Percentiles rank a stretch among this genome's conserved stretches.
Evolutionary conservation across 2,888 invertebrate species (phyloP).

Genomic region (Galerucella nymphaeae): DNA sequence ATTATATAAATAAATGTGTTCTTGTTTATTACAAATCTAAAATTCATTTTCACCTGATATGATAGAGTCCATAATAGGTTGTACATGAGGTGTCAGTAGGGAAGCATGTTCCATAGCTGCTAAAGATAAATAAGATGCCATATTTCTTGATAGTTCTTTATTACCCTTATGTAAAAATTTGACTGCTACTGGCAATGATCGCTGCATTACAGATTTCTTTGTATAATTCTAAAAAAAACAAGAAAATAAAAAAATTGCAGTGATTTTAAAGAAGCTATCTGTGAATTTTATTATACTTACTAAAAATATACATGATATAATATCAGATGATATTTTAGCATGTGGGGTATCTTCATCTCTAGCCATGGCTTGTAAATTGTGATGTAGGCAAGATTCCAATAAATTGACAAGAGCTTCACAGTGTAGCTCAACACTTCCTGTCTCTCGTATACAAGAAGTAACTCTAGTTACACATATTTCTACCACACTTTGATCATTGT

Average conservation of each 20-base stretch:
- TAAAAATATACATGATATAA: conserved; percentile 93
- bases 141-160: conserved; percentile 87
- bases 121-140: conserved; percentile 91
- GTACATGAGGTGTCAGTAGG: conserved; percentile 86
- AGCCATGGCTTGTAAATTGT: conserved; percentile 83
- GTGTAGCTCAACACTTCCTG: conserved; percentile 86
- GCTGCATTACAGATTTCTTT: conserved; percentile 80
- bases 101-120: conserved; percentile 93
- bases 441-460: conserved; percentile 91
- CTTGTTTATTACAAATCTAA: too few species aligned
- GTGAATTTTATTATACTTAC: conserved; percentile 66
- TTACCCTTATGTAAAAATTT: conserved; percentile 92
- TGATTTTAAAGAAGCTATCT: not conserved
- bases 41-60: conserved; percentile 73
- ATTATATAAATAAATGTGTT: too few species aligned
- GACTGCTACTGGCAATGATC: conserved; percentile 89
- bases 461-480: conserved; percentile 94
- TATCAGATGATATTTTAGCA: conserved; percentile 95
- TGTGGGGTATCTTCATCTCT: conserved; percentile 93
- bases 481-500: conserved; percentile 93
- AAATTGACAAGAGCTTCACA: conserved; percentile 85
- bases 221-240: conserved; percentile 72
- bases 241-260: not conserved
- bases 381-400: conserved; percentile 87
- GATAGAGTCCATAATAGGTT: conserved; percentile 90